A percentile compares a stretch with the other conserved stretches of the same genome.
These are phyloP conservation scores for Scolopax bukidnonensis DNA, from an alignment of 2,797 vertebrate genomes.

Conservation along the genomic window DNA sequence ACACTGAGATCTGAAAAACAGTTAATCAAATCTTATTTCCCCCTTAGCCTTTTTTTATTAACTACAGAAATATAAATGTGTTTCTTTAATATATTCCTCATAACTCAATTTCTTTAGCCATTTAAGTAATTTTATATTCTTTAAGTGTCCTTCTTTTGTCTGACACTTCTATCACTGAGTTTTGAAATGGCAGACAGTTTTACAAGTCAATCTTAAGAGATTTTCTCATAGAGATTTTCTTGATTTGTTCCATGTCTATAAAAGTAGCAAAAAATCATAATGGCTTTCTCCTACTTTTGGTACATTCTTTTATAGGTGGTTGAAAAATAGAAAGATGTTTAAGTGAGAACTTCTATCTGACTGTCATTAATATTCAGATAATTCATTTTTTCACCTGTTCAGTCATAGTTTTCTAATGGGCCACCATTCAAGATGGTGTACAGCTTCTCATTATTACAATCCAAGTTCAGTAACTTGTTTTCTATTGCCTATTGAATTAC, in stretches of 20 bases:
- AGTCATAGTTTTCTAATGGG: not conserved
- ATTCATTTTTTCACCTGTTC: not conserved
- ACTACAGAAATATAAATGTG: not conserved
- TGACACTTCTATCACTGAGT: not conserved
- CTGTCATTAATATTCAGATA: not conserved
- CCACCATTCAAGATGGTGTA: not conserved
- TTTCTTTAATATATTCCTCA: not conserved
- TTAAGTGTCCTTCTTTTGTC: constrained; percentile 12
- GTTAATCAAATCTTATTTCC: constrained; percentile 32
- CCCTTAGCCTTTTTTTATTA: constrained; percentile 42
- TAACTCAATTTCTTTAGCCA: constrained; percentile 22
- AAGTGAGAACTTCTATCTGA: not conserved
- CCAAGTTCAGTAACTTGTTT: not conserved
- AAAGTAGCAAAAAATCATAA: not conserved
- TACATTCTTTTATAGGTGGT: not conserved
- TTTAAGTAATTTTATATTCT: constrained; percentile 35
- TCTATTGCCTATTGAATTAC: not conserved
- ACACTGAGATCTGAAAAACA: not conserved
- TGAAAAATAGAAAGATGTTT: not conserved
- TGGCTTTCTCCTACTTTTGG: not conserved
- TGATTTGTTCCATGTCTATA: constrained; percentile 4
- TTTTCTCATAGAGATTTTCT: not conserved
- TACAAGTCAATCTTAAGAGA: not conserved
- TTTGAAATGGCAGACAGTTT: constrained; percentile 27
- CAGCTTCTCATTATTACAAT: not conserved